Evolutionary conservation across 1,140 invertebrate species (phyloP), one percentile per base, ranked within the genome.

Genomic region (Microvelia longipes): DNA sequence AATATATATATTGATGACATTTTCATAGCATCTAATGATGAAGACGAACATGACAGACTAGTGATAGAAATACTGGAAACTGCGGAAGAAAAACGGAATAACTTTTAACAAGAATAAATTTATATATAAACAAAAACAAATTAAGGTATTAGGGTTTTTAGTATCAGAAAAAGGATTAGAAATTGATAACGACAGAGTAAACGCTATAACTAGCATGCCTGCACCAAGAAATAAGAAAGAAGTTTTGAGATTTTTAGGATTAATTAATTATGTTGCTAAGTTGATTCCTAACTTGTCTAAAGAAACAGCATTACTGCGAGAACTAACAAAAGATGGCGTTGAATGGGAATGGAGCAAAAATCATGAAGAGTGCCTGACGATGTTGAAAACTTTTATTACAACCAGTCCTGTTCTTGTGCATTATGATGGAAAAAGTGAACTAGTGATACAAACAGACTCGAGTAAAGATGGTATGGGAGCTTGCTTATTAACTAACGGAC

Each of bases 251-350:
- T 68, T 68, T 29, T 35, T 68, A 68, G 29, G 67, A 68, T 35
- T 68, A 35, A 35, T 68, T 1, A 68, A 68, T 28, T 68, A 68
- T 68, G 19, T 60, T 35, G 67, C 28, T 68, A 68, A 68, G 25
- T 68, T 68, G 29, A 68, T 68, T 30, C 67, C 67, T 30, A 68
- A 68, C 29, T 35, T 68, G 29, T 68, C 67, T 35, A 35, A 68
- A 27, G 29, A 35, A 28, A 67, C 28, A 26, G 66, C 66, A 15
- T 1, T 28, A 19, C 28, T 68, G 25, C 2, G 67, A 68, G 35
- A 35, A 35, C 67, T 68, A 24, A 68, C 28, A 30, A 68, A 35
- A 68, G 35, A 68, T 68, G 67, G 50, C 26, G 35, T 29, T 19
- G 35, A 35, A 11, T 68, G 67, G 30, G 29, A 11, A 5, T 68